Conservation (phyloP, 2,888 invertebrate genomes). For the Amiota mariae region DNA sequence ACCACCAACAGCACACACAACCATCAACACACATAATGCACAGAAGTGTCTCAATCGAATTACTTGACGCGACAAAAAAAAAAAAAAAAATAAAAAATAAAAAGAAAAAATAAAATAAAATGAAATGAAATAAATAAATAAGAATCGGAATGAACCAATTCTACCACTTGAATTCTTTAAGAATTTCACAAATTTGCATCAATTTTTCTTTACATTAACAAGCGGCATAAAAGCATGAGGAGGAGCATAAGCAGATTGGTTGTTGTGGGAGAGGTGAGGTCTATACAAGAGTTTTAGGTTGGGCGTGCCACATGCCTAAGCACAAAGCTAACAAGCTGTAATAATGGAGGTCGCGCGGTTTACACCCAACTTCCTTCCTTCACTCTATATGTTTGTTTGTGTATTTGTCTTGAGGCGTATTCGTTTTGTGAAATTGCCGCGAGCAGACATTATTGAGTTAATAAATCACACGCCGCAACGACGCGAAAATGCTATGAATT, state of each 20-base stretch:
- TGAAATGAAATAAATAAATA: no score
- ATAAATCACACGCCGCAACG: slow-evolving; percentile 58
- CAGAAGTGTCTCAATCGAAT: background rate
- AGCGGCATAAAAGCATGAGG: background rate
- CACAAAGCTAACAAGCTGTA: slow-evolving; percentile 3
- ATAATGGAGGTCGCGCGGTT: slow-evolving; percentile 12
- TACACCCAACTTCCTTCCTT: background rate
- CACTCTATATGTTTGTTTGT: background rate
- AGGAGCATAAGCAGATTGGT: no score
- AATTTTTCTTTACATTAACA: slow-evolving; percentile 59
- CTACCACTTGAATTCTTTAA: slow-evolving; percentile 49
- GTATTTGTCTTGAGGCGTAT: slow-evolving; percentile 8
- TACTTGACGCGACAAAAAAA: background rate
- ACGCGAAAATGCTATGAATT: slow-evolving; percentile 23
- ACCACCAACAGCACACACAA: background rate
- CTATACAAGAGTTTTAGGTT: background rate
- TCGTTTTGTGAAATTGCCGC: slow-evolving; percentile 34
- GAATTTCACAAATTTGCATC: slow-evolving; percentile 55
- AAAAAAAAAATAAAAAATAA: slow-evolving; percentile 11
- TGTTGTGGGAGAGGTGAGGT: no score
- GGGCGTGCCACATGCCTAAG: background rate
- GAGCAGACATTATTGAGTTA: slow-evolving; percentile 59
- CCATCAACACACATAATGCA: no score
- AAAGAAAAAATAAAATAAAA: no score
- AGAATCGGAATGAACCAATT: slow-evolving; percentile 40